These are phyloP conservation scores for Hemiprocne comata DNA, from an alignment of 2,113 vertebrate species.

Conservation along the genomic window DNA sequence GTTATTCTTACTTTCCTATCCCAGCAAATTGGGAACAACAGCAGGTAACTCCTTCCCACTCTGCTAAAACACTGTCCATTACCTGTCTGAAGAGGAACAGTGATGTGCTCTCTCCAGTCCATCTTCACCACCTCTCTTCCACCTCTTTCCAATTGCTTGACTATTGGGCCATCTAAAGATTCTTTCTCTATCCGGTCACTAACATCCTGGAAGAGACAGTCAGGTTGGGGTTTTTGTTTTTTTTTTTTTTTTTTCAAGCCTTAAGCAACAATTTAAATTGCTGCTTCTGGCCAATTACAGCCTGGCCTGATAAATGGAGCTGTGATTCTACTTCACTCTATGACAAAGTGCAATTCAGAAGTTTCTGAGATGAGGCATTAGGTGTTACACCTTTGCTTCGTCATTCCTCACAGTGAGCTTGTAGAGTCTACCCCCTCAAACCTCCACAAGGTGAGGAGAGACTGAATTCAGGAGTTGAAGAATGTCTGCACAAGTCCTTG, in stretches of 20 bases:
- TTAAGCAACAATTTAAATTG: neutral
- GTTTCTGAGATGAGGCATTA: neutral
- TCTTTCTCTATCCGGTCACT: constrained; percentile 98
- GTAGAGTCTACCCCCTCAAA: neutral
- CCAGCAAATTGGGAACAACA: neutral
- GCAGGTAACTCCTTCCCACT: neutral
- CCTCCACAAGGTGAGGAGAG: neutral
- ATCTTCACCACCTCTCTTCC: constrained; percentile 91
- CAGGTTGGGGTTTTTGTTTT: too few species aligned
- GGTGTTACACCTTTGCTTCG: too few species aligned
- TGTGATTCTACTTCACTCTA: neutral
- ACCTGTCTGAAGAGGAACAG: constrained; percentile 97
- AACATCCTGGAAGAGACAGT: constrained; percentile 85
- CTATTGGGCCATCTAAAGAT: constrained; percentile 89
- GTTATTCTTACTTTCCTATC: neutral
- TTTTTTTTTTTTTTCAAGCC: neutral
- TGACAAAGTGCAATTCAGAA: neutral
- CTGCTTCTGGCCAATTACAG: neutral
- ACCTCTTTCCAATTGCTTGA: constrained; percentile 91
- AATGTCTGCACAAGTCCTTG: neutral
- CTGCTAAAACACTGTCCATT: neutral
- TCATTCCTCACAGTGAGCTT: neutral
- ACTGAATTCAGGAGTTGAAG: neutral
- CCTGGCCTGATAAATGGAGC: neutral
- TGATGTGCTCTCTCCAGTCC: constrained; percentile 97